Evolutionary conservation across 2,113 vertebrate genomes (phyloP).

Genomic region (Chitala chitala): DNA sequence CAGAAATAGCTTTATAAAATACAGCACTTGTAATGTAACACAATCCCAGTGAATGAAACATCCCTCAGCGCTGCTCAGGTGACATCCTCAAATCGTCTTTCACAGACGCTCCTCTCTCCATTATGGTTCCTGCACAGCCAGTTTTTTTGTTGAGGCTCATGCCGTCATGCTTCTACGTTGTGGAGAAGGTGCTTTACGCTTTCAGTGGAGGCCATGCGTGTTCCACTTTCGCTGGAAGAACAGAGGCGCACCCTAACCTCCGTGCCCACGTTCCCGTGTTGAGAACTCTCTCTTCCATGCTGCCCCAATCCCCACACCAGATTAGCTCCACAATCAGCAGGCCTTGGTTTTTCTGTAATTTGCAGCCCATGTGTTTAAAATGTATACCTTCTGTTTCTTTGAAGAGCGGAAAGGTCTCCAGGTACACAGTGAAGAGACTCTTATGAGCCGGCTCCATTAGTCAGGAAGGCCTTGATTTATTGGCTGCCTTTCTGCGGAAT

Average conservation of each 20-base stretch:
- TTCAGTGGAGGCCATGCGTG: not conserved
- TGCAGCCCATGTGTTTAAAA: not conserved
- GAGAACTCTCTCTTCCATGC: not conserved
- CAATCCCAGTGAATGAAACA: not conserved
- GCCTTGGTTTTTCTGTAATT: not conserved
- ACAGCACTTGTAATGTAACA: not conserved
- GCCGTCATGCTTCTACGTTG: not conserved
- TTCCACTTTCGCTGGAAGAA: not conserved
- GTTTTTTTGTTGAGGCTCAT: slow-evolving; percentile 23
- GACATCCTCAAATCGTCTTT: no score
- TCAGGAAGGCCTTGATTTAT: slow-evolving; percentile 73
- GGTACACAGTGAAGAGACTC: slow-evolving; percentile 59
- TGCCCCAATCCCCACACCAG: not conserved
- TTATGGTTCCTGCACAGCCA: slow-evolving; percentile 21
- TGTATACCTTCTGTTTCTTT: slow-evolving; percentile 34
- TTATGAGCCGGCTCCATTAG: slow-evolving; percentile 69
- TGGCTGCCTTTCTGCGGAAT: slow-evolving; percentile 66
- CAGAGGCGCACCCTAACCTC: not conserved
- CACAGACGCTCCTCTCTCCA: not conserved
- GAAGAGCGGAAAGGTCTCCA: slow-evolving; percentile 48
- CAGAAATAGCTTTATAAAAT: not conserved
- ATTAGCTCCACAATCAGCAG: not conserved
- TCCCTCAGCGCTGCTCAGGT: not conserved
- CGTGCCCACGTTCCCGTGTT: not conserved
- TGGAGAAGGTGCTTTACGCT: not conserved